Evolutionary conservation across 2,797 vertebrate species (phyloP).

Genomic region (Momotus momota): DNA sequence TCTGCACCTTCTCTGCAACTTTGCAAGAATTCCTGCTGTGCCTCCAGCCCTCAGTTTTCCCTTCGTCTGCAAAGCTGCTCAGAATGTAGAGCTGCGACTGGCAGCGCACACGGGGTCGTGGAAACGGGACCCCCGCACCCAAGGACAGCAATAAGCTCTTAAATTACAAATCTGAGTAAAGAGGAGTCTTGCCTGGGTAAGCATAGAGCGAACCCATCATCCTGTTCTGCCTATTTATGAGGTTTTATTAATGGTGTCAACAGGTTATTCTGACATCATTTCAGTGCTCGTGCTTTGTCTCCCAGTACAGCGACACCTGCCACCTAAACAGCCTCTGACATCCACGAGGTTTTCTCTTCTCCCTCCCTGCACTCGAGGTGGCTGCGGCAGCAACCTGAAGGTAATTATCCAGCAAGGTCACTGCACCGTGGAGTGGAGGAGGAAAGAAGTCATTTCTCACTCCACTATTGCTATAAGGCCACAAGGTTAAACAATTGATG

Average conservation of each 20-base stretch:
- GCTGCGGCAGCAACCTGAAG: background rate
- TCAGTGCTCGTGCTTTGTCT: background rate
- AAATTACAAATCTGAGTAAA: background rate
- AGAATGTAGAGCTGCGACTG: fast-evolving
- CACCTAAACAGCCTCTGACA: background rate
- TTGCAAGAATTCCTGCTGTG: background rate
- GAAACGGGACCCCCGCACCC: fast-evolving
- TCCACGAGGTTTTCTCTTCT: background rate
- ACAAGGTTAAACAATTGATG: constrained; percentile 26
- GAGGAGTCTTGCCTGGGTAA: background rate
- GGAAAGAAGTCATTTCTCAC: constrained; percentile 5
- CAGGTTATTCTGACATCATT: background rate
- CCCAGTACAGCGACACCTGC: background rate
- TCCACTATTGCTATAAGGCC: background rate
- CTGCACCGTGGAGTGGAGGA: background rate
- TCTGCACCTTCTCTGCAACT: background rate
- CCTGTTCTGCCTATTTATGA: background rate
- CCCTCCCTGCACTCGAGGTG: background rate
- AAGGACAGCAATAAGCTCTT: background rate
- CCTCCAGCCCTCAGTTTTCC: background rate
- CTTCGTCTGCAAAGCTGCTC: background rate
- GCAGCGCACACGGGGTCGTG: fast-evolving
- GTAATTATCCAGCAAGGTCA: constrained; percentile 58
- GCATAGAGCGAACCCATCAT: background rate
- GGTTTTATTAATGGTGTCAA: background rate